Base-by-base conservation (phyloP, 2,888 invertebrate species). In the Platycnemis pennipes region DNA sequence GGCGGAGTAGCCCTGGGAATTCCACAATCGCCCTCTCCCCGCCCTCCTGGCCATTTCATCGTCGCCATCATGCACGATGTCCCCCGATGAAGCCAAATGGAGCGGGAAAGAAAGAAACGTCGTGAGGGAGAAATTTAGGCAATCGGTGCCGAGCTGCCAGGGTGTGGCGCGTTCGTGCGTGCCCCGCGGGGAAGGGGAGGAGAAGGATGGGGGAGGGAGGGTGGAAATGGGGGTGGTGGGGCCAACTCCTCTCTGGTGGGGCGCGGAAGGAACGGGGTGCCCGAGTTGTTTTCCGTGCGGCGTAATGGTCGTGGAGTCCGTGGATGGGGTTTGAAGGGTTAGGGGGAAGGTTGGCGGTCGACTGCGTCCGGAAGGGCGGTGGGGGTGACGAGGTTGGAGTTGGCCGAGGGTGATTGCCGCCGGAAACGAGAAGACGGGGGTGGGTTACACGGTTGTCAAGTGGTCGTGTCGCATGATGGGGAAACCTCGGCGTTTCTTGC, bases 391-490 rank as follows among this genome's bases (percentile, higher is more conserved):
- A 5, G 69, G 42, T n/a, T 44, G 22, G n/a, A 3, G 31, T 45
- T 63, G 91, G 16, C 26, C 63, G 91, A 91, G 44, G 53, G 13
- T 37, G 77, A 91, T 91, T 69, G 91, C 44, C 13, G n/a, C 91
- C 91, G 63, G 89, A 89, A 89, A 53, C 53, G 31, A 26, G 37
- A n/a, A n/a, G 88, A 19, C 13, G 89, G 56, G 42, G 89, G 49
- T 56, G 88, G 26, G 19, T n/a, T n/a, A n/a, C n/a, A n/a, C n/a
- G 91, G 63, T 63, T 69, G 63, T 89, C 89, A 89, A 89, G 63
- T 42, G 53, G 44, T 31, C 91, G 19, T 7, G 91, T 44, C 19
- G 63, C 44, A 5, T 91, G 5, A 69, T 8, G 69, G 89, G 88
- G 42, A 31, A 89, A 56, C 89, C 56, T 42, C 56, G 37, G 49